A percentile compares a stretch with the other conserved stretches of the same genome.
Evolutionary conservation across 2,113 vertebrate species (phyloP).

Genomic region (Scomber japonicus): DNA sequence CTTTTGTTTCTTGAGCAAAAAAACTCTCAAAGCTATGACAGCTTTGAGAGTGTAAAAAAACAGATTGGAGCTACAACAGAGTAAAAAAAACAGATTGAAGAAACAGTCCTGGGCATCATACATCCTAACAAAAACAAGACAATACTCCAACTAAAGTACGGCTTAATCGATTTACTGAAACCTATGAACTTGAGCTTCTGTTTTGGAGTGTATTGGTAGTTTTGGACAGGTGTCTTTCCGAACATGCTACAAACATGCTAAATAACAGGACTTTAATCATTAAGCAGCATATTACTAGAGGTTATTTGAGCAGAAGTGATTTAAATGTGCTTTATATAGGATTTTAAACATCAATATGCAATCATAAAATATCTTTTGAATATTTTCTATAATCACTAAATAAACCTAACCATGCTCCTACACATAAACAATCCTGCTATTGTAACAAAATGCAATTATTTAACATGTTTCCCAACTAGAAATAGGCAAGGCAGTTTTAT

Average conservation of each 20-base stretch:
- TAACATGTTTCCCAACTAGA: no score
- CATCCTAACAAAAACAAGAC: constrained; percentile 28
- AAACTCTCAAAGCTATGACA: constrained; percentile 33
- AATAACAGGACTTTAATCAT: no score
- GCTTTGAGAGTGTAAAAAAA: no score
- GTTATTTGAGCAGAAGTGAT: no score
- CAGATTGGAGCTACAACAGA: constrained; percentile 2
- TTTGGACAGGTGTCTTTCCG: neutral
- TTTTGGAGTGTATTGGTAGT: neutral
- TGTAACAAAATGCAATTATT: no score
- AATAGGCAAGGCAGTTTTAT: no score
- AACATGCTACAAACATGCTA: no score
- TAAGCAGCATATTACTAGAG: no score
- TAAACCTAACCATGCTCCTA: no score
- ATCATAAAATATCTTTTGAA: neutral
- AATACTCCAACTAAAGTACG: neutral
- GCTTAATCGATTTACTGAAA: neutral
- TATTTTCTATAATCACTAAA: neutral
- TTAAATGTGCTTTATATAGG: neutral
- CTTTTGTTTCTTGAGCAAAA: constrained; percentile 51
- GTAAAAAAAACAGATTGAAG: constrained; percentile 46
- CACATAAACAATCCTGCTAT: no score
- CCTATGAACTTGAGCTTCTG: neutral
- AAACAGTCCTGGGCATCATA: constrained; percentile 19
- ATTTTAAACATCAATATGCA: neutral